A percentile compares a stretch with the other conserved stretches of the same genome.
phyloP scores from a whole-genome alignment of 2,113 vertebrate genomes.

The Microtus oregoni region DNA sequence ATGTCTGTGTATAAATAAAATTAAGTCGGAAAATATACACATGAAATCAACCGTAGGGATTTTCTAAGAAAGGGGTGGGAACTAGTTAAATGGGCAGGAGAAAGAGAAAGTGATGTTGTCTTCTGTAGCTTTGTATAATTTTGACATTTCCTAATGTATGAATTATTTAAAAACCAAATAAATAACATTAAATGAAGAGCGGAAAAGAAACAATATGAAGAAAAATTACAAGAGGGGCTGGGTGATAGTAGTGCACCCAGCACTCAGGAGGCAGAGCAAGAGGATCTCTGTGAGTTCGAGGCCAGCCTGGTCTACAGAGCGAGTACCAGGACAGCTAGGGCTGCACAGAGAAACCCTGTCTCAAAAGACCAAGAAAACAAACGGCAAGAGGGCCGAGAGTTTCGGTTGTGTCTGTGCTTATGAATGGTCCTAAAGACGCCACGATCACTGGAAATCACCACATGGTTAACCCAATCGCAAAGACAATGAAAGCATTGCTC shows the following conservation, averaged over 20 bases:
- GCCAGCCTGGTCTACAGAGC: background rate
- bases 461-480: conserved; percentile 49
- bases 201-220: conserved; percentile 32
- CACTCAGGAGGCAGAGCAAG: too few relatives aligned
- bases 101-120: background rate
- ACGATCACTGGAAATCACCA: conserved; percentile 15
- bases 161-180: conserved; percentile 38
- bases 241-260: too few relatives aligned
- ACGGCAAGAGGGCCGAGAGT: background rate
- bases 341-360: background rate
- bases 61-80: background rate
- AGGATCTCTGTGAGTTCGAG: too few relatives aligned
- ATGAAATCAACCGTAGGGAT: conserved; percentile 3
- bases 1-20: background rate
- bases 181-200: background rate
- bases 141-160: conserved; percentile 14
- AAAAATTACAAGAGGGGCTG: background rate
- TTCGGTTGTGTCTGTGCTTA: background rate
- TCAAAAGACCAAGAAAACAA: conserved; percentile 5
- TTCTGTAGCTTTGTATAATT: conserved; percentile 1
- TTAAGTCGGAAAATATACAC: background rate
- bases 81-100: background rate
- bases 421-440: conserved; percentile 14
- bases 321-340: background rate
- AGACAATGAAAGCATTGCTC: conserved; percentile 38